Conservation (phyloP, 2,797 vertebrate species). For the Xenopus petersii region DNA sequence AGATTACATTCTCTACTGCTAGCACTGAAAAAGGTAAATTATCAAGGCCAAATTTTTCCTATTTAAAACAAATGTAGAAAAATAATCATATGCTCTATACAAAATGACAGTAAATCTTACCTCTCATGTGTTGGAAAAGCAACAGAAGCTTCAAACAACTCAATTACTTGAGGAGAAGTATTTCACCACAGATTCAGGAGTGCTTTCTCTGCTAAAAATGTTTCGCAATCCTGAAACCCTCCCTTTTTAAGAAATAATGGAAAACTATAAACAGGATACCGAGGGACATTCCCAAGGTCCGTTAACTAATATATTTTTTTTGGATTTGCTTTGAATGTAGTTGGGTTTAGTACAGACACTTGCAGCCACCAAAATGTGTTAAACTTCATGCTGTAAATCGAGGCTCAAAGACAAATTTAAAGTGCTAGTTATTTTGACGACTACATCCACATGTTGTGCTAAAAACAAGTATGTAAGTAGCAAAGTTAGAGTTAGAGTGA, state of each 20-base stretch:
- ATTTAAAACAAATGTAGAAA: background rate
- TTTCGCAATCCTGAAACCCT: slow-evolving; percentile 21
- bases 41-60: background rate
- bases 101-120: slow-evolving; percentile 13
- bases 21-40: background rate
- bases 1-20: background rate
- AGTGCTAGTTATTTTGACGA: too few species aligned
- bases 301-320: too few species aligned
- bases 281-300: too few species aligned
- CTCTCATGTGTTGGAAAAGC: background rate
- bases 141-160: background rate
- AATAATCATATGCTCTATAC: background rate
- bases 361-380: too few species aligned
- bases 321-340: too few species aligned
- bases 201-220: background rate
- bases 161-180: background rate
- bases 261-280: too few species aligned
- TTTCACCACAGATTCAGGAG: slow-evolving; percentile 4
- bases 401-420: too few species aligned
- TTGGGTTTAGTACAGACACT: too few species aligned
- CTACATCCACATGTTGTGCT: too few species aligned
- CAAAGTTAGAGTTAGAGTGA: too few species aligned
- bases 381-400: too few species aligned
- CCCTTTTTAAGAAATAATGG: slow-evolving; percentile 8
- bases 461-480: too few species aligned